Evolutionary conservation across 2,797 vertebrate species (phyloP), one percentile per base, ranked within the genome.

Genomic region (Columba guinea): DNA sequence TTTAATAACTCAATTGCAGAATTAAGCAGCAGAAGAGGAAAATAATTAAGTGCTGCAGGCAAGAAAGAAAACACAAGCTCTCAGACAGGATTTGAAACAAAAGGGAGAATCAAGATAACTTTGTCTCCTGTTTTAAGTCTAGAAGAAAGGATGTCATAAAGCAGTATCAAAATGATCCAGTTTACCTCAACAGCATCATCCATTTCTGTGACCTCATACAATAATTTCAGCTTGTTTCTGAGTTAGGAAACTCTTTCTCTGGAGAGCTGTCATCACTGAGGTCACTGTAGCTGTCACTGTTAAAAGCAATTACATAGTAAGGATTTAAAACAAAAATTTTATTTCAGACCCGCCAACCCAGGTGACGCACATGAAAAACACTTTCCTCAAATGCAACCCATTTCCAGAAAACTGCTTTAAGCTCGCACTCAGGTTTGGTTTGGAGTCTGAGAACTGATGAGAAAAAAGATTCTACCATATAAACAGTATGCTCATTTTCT

Each of bases 221-320:
- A 48, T 75, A 27, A 51, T 56, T 94, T 98, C 94, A 98, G 67
- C 67, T 97, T 73, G 87, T 90, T 83, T 97, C 97, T 94, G 97
- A 82, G 71, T 94, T 95, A 64, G 95, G 81, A 84, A 96, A 87
- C 53, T 96, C 97, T 86, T 96, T 95, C 80, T 98, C 97, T 63
- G 96, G 95, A 90, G 96, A 97, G 89, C 95, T 97, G 84, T 98
- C 97, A 90, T 98, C 97, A 0, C 97, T 98, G 88, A 97, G 68
- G 70, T 98, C 97, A 35, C 97, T 98, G 93, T 97, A 98, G 89
- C 95, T 97, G 89, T 98, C 98, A 80, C 98, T 98, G 93, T 96
- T 70, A 81, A 94, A 97, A 97, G 39, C 48, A 97, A 84, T 22
- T 22, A 93, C 84, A 28, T 63, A 69, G 95, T 93, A 81, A 88